Evolutionary conservation across 2,113 vertebrate species (phyloP).

Genomic region (Cynoglossus semilaevis): DNA sequence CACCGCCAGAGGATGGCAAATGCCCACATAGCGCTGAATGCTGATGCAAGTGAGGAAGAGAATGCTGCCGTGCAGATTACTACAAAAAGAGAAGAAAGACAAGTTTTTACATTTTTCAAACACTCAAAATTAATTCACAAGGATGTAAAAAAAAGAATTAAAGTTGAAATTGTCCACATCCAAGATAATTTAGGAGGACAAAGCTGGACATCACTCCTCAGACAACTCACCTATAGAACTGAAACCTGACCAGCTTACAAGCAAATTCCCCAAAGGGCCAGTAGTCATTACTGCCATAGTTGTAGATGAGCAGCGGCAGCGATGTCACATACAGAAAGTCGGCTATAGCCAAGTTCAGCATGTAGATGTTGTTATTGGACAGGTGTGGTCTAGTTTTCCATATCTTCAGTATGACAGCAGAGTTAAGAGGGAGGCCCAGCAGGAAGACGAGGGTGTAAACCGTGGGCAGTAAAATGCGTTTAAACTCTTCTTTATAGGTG

Average conservation of each 20-base stretch:
- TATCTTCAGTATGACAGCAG: constrained; percentile 85
- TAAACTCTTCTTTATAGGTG: constrained; percentile 91
- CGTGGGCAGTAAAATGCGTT: constrained; percentile 83
- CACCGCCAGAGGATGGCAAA: constrained; percentile 87
- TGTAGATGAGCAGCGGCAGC: constrained; percentile 92
- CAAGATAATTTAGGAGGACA: not conserved
- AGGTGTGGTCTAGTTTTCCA: constrained; percentile 77
- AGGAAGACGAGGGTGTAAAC: constrained; percentile 86
- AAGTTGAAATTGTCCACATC: too few relatives aligned
- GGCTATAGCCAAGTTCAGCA: constrained; percentile 87
- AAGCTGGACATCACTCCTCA: not conserved
- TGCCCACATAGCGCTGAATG: constrained; percentile 90
- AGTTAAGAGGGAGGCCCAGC: constrained; percentile 85
- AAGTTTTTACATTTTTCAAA: not conserved
- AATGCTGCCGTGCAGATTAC: constrained; percentile 93
- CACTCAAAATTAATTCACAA: too few relatives aligned
- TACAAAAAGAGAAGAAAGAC: constrained; percentile 34
- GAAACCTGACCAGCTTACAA: constrained; percentile 90
- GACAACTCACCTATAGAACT: constrained; percentile 84
- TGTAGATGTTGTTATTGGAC: constrained; percentile 87
- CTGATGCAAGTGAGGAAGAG: constrained; percentile 98
- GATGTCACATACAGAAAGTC: constrained; percentile 94
- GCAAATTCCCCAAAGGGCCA: constrained; percentile 94
- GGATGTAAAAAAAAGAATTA: too few relatives aligned
- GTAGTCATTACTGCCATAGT: constrained; percentile 89